Conservation (phyloP, 35 echinoderm and acorn worm species). For the Eucidaris tribuloides region DNA sequence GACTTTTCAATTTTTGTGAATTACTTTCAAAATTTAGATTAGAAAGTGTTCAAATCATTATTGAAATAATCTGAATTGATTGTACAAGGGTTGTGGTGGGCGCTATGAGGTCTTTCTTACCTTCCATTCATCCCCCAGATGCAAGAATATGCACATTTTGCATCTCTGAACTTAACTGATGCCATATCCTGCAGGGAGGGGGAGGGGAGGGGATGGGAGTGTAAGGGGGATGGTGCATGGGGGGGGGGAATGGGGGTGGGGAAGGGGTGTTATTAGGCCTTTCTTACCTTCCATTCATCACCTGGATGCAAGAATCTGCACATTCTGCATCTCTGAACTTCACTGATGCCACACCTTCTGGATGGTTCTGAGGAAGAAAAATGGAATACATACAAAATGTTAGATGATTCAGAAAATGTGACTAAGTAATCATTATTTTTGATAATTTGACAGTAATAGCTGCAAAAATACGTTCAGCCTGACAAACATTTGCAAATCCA, state of each 20-base stretch:
- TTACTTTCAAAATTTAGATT: too few relatives aligned
- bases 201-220: too few relatives aligned
- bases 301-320: conserved; percentile 73
- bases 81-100: too few relatives aligned
- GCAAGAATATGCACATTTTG: conserved; percentile 74
- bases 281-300: conserved; percentile 88
- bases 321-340: conserved; percentile 79
- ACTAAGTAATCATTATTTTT: too few relatives aligned
- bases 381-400: not conserved
- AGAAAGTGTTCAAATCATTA: too few relatives aligned
- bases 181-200: conserved; percentile 89
- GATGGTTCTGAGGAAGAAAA: conserved; percentile 64
- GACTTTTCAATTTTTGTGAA: too few relatives aligned
- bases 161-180: conserved; percentile 87
- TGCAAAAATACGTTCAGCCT: too few relatives aligned
- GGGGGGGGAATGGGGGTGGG: too few relatives aligned
- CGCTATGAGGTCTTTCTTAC: conserved; percentile 14
- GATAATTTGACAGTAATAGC: too few relatives aligned
- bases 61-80: too few relatives aligned
- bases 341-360: conserved; percentile 90
- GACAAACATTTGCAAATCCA: not conserved
- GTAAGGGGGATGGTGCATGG: too few relatives aligned
- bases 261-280: not conserved
- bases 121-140: conserved; percentile 80
- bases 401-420: not conserved